phyloP scores from a whole-genome alignment of 2,797 vertebrate genomes.

The Anguilla anguilla region DNA sequence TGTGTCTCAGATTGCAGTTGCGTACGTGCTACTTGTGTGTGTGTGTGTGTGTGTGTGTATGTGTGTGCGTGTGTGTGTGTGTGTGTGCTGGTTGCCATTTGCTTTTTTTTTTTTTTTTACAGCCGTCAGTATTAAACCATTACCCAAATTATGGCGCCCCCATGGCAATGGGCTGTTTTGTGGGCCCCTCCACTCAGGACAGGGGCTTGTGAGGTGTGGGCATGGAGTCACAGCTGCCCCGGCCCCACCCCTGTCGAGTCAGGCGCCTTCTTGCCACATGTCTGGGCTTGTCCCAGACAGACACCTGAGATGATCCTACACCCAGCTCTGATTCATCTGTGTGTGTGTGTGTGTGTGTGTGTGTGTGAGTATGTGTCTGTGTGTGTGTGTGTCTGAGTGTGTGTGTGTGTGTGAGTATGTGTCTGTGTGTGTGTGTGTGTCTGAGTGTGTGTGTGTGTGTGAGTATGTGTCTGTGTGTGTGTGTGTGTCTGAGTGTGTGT shows the following conservation, averaged over 20 bases:
- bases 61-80: background rate
- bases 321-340: slow-evolving; percentile 61
- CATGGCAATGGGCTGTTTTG: background rate
- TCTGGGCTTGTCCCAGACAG: slow-evolving; percentile 62
- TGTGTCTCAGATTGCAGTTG: background rate
- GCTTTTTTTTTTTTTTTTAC: background rate
- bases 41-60: background rate
- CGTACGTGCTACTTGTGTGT: background rate
- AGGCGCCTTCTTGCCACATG: slow-evolving; percentile 59
- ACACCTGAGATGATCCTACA: slow-evolving; percentile 62
- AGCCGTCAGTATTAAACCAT: background rate
- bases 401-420: slow-evolving; percentile 39
- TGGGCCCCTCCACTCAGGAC: background rate
- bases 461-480: slow-evolving; percentile 44
- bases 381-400: slow-evolving; percentile 35
- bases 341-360: slow-evolving; percentile 29
- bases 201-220: background rate
- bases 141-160: background rate
- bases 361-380: slow-evolving; percentile 39
- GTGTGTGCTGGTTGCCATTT: background rate
- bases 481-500: slow-evolving; percentile 28
- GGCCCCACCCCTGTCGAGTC: slow-evolving; percentile 38
- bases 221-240: background rate
- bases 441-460: no score
- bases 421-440: background rate